Conservation (phyloP, 2,113 vertebrate genomes). For the Epinephelus cyanopodus region DNA sequence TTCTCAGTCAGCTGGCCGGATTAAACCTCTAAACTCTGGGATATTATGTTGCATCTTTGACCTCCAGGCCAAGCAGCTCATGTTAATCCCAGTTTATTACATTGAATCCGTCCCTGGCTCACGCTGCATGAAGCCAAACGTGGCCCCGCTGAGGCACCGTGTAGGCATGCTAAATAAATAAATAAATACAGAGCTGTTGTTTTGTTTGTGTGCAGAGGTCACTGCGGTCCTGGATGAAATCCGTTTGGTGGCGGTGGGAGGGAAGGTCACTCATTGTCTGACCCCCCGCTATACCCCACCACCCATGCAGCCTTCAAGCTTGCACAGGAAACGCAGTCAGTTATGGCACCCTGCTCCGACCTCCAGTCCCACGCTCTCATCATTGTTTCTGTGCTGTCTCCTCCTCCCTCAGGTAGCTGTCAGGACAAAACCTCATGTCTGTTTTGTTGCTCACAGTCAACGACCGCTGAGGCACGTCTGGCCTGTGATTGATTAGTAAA, state of each 20-base stretch:
- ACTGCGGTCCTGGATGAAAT: background rate
- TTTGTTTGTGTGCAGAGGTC: constrained; percentile 27
- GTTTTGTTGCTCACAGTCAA: background rate
- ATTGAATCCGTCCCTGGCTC: background rate
- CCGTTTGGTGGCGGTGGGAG: background rate
- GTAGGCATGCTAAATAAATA: background rate
- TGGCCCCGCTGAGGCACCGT: no score
- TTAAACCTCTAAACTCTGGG: background rate
- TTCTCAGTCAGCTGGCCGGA: background rate
- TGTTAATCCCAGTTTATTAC: constrained; percentile 20
- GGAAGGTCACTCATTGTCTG: constrained; percentile 27
- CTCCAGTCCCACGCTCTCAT: constrained; percentile 80
- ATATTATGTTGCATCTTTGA: background rate
- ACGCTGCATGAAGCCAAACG: background rate
- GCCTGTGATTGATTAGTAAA: background rate
- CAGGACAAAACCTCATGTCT: constrained; percentile 12
- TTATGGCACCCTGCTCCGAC: constrained; percentile 61
- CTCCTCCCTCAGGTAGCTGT: constrained; percentile 61
- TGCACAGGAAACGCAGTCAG: constrained; percentile 84
- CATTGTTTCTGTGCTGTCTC: constrained; percentile 84
- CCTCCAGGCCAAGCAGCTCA: background rate
- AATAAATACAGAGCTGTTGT: background rate
- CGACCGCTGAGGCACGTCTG: background rate
- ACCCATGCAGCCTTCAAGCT: constrained; percentile 34
- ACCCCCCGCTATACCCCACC: background rate